phyloP scores from a whole-genome alignment of 37 sponge, comb jelly and placozoan species.

The Cliona cf. orientalis region DNA sequence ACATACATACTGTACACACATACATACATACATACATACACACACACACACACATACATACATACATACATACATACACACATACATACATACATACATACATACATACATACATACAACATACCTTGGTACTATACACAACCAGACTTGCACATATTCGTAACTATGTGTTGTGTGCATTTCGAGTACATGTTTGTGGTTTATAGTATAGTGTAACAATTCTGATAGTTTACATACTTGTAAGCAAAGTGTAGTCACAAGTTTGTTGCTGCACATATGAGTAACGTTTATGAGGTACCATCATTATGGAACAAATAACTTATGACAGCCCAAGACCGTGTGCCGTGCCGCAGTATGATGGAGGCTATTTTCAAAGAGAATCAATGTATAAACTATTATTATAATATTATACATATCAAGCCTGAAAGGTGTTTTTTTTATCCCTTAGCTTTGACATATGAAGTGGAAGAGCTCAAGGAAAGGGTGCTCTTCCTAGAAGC shows the following conservation, averaged over 20 bases:
- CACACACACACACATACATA: too few relatives aligned
- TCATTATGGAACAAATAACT: too few relatives aligned
- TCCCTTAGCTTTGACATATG: neutral
- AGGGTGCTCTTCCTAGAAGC: neutral
- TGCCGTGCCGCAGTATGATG: too few relatives aligned
- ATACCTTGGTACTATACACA: too few relatives aligned
- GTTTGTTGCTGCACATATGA: neutral
- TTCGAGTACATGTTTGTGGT: neutral
- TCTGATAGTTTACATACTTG: neutral
- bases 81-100: too few relatives aligned
- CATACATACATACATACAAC: too few relatives aligned
- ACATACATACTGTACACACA: too few relatives aligned
- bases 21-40: too few relatives aligned
- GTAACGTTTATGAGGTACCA: too few relatives aligned
- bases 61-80: too few relatives aligned
- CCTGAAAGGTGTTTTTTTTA: neutral
- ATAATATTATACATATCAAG: neutral
- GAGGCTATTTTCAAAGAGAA: neutral
- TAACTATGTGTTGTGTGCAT: neutral
- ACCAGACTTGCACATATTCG: neutral
- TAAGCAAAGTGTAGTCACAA: neutral
- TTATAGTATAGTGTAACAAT: neutral
- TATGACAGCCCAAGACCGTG: too few relatives aligned
- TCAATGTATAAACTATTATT: neutral
- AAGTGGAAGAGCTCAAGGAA: neutral